Evolutionary conservation across 2,797 vertebrate species (phyloP), one percentile per base, ranked within the genome.

Genomic region (Holocentrus rufus): DNA sequence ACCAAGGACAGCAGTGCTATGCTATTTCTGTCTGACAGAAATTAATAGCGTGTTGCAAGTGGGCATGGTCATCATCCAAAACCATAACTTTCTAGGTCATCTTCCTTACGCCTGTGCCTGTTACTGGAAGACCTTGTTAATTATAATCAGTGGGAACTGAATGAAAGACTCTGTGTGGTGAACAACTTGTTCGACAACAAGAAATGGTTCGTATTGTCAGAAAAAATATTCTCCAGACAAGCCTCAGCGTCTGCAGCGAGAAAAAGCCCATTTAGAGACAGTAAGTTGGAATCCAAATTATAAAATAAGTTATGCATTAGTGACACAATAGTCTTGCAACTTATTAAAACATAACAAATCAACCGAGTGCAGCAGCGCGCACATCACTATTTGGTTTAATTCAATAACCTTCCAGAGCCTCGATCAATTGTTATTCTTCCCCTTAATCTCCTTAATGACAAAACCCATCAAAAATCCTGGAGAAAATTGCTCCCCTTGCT

Each of bases 91-190:
- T 25, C 25, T 72, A 77, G 79, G 62, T 76, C 27, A 72, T 71
- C 77, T 74, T 46, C 57, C 30, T 67, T 61, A 76, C 63, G 77
- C 55, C 31, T 34, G 64, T 77, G 57, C 34, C 60, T 57, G 34
- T 74, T 72, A 74, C 49, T 31, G 63, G 66, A 71, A 77, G 79
- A 87, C 77, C 81, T 79, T 81, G 73, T 85, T 78, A 65, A 78
- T 50, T 53, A 55, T 80, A 82, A 88, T 86, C 81, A 87, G 58
- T 68, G 84, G 10, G 63, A 69, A 76, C 67, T 72, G 64, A 84
- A 87, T 76, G 27, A 15, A 27, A 83, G 60, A 65, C 20, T 36
- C 17, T 66, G 65, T 52, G 59, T 42, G 72, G 65, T 67, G 59
- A 53, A 22, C n/a, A 50, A 20, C 8, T 22, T 50, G 47, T 20